Evolutionary conservation across 2,797 vertebrate genomes (phyloP).

Genomic region (Remorina albescens): DNA sequence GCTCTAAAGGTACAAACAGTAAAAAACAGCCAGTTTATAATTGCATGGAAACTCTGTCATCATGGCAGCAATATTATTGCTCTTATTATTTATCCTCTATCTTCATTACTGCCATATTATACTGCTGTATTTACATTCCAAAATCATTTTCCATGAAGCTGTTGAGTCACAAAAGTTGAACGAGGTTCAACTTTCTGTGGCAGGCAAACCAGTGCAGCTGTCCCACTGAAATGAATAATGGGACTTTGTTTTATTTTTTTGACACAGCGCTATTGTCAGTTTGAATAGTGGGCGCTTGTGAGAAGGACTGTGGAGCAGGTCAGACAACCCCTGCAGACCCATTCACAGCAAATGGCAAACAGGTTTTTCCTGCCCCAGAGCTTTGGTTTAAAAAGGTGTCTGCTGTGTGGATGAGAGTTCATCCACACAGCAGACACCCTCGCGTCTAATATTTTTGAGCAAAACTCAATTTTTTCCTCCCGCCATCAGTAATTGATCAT

Average conservation of each 20-base stretch:
- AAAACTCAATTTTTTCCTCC: constrained; percentile 69
- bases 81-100: not conserved
- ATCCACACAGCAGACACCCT: constrained; percentile 57
- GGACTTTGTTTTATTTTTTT: constrained; percentile 1
- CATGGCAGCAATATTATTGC: not conserved
- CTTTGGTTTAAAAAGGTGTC: constrained; percentile 33
- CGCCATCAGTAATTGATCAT: constrained; percentile 68
- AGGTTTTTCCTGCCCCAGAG: constrained; percentile 29
- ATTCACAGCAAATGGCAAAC: constrained; percentile 45
- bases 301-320: constrained; percentile 24
- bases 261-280: constrained; percentile 26
- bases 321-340: constrained; percentile 24
- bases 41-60: not conserved
- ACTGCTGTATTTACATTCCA: not conserved
- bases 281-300: constrained; percentile 32
- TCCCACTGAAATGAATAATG: constrained; percentile 26
- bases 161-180: not conserved
- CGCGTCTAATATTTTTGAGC: constrained; percentile 63
- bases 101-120: not conserved
- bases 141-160: not conserved
- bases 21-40: not conserved
- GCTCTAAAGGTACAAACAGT: not conserved
- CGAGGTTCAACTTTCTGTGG: not conserved
- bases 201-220: not conserved
- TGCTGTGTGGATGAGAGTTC: constrained; percentile 55